Percentiles rank a stretch among this genome's conserved stretches.
Conservation (phyloP, 2,797 vertebrate species). For the Pseudochirops corinnae region DNA sequence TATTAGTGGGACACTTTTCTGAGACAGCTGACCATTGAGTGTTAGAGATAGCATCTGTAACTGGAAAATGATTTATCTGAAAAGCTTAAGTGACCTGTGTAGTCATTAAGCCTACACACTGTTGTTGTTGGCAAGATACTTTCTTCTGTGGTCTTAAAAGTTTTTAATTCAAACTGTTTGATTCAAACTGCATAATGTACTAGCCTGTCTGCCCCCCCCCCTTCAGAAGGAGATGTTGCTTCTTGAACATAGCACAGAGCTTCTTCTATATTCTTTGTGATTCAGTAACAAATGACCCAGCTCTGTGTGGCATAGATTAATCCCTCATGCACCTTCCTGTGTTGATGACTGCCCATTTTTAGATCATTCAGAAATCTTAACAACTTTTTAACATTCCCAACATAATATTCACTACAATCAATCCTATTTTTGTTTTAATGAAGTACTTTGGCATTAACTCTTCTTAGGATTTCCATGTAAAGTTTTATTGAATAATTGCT, state of each 20-base stretch:
- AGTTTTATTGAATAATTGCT: background rate
- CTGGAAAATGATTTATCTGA: background rate
- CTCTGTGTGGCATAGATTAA: background rate
- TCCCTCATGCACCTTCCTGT: slow-evolving; percentile 13
- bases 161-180: background rate
- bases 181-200: background rate
- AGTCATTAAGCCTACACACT: background rate
- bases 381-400: slow-evolving; percentile 10
- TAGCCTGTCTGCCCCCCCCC: background rate
- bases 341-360: slow-evolving; percentile 22
- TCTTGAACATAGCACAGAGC: background rate
- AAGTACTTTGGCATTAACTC: background rate
- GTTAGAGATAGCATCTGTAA: background rate
- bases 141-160: background rate
- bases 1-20: background rate
- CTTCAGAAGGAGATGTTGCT: background rate
- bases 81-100: background rate
- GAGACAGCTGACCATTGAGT: background rate
- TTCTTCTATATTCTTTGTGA: background rate
- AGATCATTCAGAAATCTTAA: slow-evolving; percentile 20
- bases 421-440: slow-evolving; percentile 30
- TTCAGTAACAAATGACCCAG: background rate
- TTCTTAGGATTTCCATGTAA: slow-evolving; percentile 13
- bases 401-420: background rate
- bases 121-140: background rate